Conservation (phyloP, 1,140 invertebrate species). For the Aphelenchoides fujianensis region DNA sequence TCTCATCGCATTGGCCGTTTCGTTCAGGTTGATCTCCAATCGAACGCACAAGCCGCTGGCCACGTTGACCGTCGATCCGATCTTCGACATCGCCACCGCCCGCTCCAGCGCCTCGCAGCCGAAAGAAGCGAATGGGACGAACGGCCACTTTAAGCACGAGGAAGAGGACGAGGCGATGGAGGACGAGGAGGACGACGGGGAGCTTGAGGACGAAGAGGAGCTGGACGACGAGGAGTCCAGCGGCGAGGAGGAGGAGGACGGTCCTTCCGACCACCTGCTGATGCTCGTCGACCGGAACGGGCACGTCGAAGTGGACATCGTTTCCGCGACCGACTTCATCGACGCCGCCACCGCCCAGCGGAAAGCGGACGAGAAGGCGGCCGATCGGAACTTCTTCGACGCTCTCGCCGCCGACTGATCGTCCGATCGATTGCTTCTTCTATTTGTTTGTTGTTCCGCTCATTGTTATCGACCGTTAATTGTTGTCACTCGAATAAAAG, state of each 20-base stretch:
- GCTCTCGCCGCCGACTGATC: neutral
- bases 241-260: too few species aligned
- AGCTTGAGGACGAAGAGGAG: too few species aligned
- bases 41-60: neutral
- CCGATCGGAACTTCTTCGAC: neutral
- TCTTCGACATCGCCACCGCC: neutral
- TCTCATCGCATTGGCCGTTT: too few species aligned
- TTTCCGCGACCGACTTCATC: neutral
- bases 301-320: neutral
- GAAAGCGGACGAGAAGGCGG: neutral
- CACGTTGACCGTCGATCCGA: neutral
- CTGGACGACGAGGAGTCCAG: too few species aligned
- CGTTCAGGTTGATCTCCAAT: neutral
- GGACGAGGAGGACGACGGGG: too few species aligned
- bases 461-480: too few species aligned
- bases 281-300: neutral
- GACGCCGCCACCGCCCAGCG: neutral
- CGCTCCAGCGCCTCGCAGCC: too few species aligned
- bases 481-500: constrained; percentile 4
- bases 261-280: too few species aligned
- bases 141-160: too few species aligned
- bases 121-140: too few species aligned
- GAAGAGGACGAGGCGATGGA: too few species aligned
- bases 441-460: constrained; percentile 13
- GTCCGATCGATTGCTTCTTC: too few species aligned